These are phyloP conservation scores for Festucalex cinctus DNA, from an alignment of 2,113 vertebrate genomes.

Conservation along the genomic window DNA sequence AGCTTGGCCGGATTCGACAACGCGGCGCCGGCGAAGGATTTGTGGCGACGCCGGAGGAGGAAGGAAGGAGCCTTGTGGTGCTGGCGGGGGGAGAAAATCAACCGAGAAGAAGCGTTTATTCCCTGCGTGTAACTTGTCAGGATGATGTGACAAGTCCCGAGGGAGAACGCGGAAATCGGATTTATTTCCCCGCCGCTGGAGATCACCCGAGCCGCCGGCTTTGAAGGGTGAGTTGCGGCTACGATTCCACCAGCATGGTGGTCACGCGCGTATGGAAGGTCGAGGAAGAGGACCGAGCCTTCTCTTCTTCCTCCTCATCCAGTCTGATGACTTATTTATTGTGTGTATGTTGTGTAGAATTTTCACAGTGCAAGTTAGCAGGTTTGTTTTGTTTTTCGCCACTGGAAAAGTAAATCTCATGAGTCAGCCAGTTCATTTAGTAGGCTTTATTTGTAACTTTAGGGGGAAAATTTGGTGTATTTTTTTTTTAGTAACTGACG, in stretches of 20 bases:
- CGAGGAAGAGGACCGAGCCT: background rate
- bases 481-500: background rate
- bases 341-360: background rate
- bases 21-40: slow-evolving; percentile 28
- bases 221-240: slow-evolving; percentile 64
- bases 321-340: background rate
- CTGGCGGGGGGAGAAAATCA: background rate
- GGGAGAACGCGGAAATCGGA: slow-evolving; percentile 34
- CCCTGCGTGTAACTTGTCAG: slow-evolving; percentile 34
- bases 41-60: slow-evolving; percentile 2
- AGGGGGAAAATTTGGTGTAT: background rate
- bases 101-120: slow-evolving; percentile 29
- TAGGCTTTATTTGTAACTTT: background rate
- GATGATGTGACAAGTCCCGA: slow-evolving; percentile 69
- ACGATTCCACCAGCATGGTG: background rate
- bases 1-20: slow-evolving; percentile 24
- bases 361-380: background rate
- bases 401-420: background rate
- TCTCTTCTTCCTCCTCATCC: background rate
- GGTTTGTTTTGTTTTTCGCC: background rate
- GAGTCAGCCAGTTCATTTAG: background rate
- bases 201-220: slow-evolving; percentile 45
- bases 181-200: slow-evolving; percentile 39
- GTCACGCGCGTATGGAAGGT: background rate
- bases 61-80: background rate